phyloP scores from a whole-genome alignment of 1,140 invertebrate genomes.

The Elymnias hypermnestra region DNA sequence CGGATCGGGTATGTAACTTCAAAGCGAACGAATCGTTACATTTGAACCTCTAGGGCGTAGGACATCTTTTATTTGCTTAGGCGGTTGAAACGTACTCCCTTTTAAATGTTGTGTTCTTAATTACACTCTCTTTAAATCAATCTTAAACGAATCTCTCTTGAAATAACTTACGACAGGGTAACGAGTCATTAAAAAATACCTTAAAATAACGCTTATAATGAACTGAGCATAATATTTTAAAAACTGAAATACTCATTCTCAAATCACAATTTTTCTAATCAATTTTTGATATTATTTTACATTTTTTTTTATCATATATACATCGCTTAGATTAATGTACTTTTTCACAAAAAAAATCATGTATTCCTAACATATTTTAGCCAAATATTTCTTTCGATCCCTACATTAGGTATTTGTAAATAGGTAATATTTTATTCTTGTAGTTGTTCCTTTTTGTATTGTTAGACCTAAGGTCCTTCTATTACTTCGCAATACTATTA shows the following conservation, averaged over 20 bases:
- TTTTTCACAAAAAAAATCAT: constrained; percentile 44
- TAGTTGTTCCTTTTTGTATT: constrained; percentile 63
- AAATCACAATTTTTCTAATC: constrained; percentile 51
- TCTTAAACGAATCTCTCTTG: constrained; percentile 41
- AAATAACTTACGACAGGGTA: constrained; percentile 60
- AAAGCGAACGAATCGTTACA: neutral
- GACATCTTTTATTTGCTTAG: constrained; percentile 1
- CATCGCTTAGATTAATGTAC: constrained; percentile 39
- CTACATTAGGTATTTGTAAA: constrained; percentile 60
- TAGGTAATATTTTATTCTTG: constrained; percentile 65
- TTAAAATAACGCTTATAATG: constrained; percentile 30
- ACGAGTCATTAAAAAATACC: constrained; percentile 45
- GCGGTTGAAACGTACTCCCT: neutral
- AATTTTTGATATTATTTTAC: constrained; percentile 32
- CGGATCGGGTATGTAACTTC: neutral
- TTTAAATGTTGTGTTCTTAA: constrained; percentile 10
- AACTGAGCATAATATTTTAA: constrained; percentile 61
- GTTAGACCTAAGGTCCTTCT: constrained; percentile 67
- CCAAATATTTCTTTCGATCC: constrained; percentile 69
- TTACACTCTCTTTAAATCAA: constrained; percentile 15
- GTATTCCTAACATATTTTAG: constrained; percentile 68
- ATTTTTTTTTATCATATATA: constrained; percentile 43
- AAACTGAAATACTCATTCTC: constrained; percentile 61
- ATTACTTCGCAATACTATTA: constrained; percentile 70
- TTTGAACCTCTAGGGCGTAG: constrained; percentile 6